These are phyloP conservation scores for Cepaea hortensis DNA, from an alignment of 2,888 invertebrate species.

Conservation along the genomic window DNA sequence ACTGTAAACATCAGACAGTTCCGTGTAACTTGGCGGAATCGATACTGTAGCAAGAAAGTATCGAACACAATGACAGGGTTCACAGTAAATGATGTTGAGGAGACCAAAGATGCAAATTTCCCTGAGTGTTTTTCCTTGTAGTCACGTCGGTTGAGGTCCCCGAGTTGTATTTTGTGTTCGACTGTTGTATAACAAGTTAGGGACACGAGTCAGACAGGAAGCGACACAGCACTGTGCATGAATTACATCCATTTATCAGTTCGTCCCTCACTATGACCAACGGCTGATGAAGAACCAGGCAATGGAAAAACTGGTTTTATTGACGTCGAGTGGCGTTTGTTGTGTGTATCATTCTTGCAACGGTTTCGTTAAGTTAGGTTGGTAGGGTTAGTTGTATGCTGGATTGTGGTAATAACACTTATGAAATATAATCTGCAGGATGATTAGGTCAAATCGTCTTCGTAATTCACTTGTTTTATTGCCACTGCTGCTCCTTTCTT, in stretches of 20 bases:
- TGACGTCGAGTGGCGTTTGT: background rate
- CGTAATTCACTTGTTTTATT: too few relatives aligned
- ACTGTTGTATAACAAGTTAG: constrained; percentile 30
- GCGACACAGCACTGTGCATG: constrained; percentile 26
- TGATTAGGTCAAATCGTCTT: too few relatives aligned
- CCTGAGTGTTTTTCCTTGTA: constrained; percentile 39
- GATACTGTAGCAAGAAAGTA: background rate
- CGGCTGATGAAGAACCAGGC: background rate
- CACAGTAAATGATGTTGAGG: background rate
- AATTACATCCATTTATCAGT: constrained; percentile 30
- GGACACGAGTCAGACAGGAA: constrained; percentile 38
- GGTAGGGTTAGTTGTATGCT: too few relatives aligned
- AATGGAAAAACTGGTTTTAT: background rate
- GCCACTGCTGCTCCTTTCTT: background rate
- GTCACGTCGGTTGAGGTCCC: background rate
- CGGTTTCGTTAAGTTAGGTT: too few relatives aligned
- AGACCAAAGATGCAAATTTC: constrained; percentile 38
- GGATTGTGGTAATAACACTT: too few relatives aligned
- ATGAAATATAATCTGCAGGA: too few relatives aligned
- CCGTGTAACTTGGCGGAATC: background rate
- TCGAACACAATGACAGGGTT: background rate
- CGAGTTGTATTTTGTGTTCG: constrained; percentile 30
- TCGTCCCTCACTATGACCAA: background rate
- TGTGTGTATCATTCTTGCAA: too few relatives aligned
- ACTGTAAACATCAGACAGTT: background rate